Evolutionary conservation across 2,888 invertebrate species (phyloP).

Genomic region (Cataglyphis albicans): DNA sequence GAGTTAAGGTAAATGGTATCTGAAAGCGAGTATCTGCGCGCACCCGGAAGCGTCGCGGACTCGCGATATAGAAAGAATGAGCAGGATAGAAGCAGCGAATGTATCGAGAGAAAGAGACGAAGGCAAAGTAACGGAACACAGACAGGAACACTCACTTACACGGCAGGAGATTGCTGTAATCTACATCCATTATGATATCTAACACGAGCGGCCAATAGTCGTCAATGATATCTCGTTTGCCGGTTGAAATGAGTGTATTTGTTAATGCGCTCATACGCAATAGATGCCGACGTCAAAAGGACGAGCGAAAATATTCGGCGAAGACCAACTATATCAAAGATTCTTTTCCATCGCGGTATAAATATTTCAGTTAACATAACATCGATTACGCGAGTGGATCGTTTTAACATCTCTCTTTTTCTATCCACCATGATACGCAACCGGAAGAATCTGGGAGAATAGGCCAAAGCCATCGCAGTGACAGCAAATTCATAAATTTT

Average conservation of each 20-base stretch:
- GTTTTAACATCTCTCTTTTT: constrained; percentile 52
- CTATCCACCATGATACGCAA: constrained; percentile 20
- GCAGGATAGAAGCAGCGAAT: neutral
- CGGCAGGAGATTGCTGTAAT: constrained; percentile 55
- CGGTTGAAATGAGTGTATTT: constrained; percentile 51
- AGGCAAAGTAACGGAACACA: constrained; percentile 31
- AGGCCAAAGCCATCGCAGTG: constrained; percentile 54
- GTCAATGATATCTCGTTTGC: constrained; percentile 80
- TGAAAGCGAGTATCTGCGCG: constrained; percentile 24
- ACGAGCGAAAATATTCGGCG: neutral
- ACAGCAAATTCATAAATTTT: constrained; percentile 76
- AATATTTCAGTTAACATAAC: constrained; percentile 74
- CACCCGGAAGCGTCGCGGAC: neutral
- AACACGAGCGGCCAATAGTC: constrained; percentile 67
- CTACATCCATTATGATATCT: constrained; percentile 71
- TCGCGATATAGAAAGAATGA: neutral
- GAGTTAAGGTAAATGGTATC: constrained; percentile 62
- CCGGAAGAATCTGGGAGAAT: constrained; percentile 54
- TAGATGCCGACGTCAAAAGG: constrained; percentile 62
- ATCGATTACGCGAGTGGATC: constrained; percentile 63
- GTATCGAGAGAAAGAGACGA: neutral
- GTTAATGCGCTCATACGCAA: constrained; percentile 23
- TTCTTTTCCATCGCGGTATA: constrained; percentile 24
- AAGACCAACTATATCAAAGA: neutral
- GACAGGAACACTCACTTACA: constrained; percentile 56